Evolutionary conservation across 2,888 invertebrate genomes (phyloP), one percentile per base, ranked within the genome.

Genomic region (Strigamia maritima): DNA sequence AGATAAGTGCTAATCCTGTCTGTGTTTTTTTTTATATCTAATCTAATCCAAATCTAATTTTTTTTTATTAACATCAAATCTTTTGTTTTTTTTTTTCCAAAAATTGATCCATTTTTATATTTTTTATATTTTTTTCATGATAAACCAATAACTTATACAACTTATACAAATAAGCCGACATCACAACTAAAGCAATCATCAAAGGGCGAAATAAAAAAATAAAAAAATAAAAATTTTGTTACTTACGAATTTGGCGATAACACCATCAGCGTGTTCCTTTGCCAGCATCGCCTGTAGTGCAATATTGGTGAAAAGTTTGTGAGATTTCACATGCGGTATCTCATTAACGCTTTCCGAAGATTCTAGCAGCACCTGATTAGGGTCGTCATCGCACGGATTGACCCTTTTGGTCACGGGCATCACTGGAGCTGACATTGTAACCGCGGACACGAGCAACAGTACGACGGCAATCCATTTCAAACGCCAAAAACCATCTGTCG

Each of bases 241-340:
- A 81, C 81, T 81, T 81, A 81, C 81, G 35, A 81, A 81, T 19
- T 80, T 74, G n/a, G 81, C 70, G 70, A 77, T 81, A 75, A 81
- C 80, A 19, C 35, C 54, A 38, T 80, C 75, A 2, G 79, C 80
- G 22, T 80, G 80, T 31, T 79, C 76, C 49, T 79, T 78, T n/a
- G 81, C 81, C 8, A 80, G 77, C 28, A 80, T 44, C 60, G 80
- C 78, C 44, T 79, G 79, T 16, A 80, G 74, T 28, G 79, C 65
- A 75, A 81, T 80, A 65, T 80, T 77, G 40, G 60, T 76, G 75
- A 76, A 79, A 31, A 81, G 77, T 75, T 80, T 78, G 14, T 77
- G 54, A 40, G 79, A 77, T 35, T 78, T 74, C 14, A 79, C 49
- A n/a, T 16, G 76, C 12, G 80, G 80, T 19, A 77, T 54, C 19